Base-by-base conservation (phyloP, 2,113 vertebrate genomes). In the Dascyllus trimaculatus region DNA sequence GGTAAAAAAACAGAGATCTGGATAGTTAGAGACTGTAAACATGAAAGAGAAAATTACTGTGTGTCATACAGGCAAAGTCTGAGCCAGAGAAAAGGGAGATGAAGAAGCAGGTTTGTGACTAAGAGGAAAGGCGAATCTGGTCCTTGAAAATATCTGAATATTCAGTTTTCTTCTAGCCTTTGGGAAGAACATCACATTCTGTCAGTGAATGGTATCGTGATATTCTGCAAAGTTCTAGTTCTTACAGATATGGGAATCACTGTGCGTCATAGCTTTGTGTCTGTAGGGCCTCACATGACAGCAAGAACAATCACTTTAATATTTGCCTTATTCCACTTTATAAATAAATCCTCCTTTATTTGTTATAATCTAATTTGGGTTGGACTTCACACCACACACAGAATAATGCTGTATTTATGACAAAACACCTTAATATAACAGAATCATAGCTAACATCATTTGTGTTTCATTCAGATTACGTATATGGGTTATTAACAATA, bases 1-100 rank as follows among this genome's bases (percentile, higher is more conserved):
- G 48, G 2, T 17, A 21, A 43, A 64, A 17, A 45, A 43, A 26
- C 8, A 45, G 32, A 46, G 21, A 80, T 58, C 11, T 68, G 26
- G n/a, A 60, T 52, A 49, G 38, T 18, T 35, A 2, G 21, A 70
- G n/a, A 40, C 18, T 43, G 68, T 59, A 63, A 71, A 71, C 58
- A 71, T 64, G 38, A 72, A 22, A 68, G 19, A 63, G 25, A 68
- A 54, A 65, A 71, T 65, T 10, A 64, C 19, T 26, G 46, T 38
- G 64, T 21, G 4, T 53, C 38, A 68, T 13, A 7, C 11, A 80
- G 11, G 35, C 25, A 45, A 17, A 68, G 49, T 72, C 38, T 48
- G 48, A 78, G 56, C 11, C 35, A 54, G 52, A 53, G 25, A 52
- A 51, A 49, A 5, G 19, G 38, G 58, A 71, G 51, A 85, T 5